Evolutionary conservation across 2,113 vertebrate genomes (phyloP).

Genomic region (rabbit (Oryctolagus cuniculus)): mOryCun1.1 NC_091439.1:76709501-76710000

Average conservation of each 20-base stretch:
- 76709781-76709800: neutral
- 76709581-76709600: neutral
- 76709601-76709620: neutral
- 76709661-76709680: neutral
- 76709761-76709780: neutral
- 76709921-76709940: no score
- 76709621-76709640: conserved; percentile 7
- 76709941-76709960: no score
- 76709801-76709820: no score
- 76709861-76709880: no score
- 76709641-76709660: neutral
- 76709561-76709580: neutral
- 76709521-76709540: conserved; percentile 8
- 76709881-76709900: no score
- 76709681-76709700: neutral
- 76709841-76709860: no score
- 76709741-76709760: neutral
- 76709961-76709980: no score
- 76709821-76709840: no score
- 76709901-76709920: no score
- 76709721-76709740: conserved; percentile 21
- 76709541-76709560: neutral
- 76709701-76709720: neutral
- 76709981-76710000: no score
- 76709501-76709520: neutral